Evolutionary conservation across 53 echinoderm and acorn worm genomes (phyloP).

Genomic region (Hippasteria phrygiana): DNA sequence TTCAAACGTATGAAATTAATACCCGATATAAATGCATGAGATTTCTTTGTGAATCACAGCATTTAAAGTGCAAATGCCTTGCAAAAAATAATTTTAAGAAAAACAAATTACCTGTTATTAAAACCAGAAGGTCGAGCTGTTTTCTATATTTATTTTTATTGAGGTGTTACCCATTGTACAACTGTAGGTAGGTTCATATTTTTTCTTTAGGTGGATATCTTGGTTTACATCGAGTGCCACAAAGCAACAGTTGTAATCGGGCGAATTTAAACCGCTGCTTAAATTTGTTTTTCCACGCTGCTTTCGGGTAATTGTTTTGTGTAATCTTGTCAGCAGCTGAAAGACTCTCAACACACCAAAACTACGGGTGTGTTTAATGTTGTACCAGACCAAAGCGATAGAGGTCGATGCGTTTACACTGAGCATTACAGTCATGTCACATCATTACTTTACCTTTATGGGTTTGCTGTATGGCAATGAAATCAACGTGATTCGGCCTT

Average conservation of each 20-base stretch:
- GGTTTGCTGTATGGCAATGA: background rate
- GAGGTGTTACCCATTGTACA: background rate
- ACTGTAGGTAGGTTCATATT: background rate
- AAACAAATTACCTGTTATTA: no score
- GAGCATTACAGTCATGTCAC: background rate
- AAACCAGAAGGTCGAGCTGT: no score
- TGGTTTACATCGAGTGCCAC: background rate
- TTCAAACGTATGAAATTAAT: no score
- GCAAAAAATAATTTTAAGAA: no score
- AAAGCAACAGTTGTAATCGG: background rate
- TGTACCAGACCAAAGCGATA: background rate
- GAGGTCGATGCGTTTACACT: background rate
- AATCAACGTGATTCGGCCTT: background rate
- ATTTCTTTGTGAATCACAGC: no score
- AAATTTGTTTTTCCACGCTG: conserved; percentile 8
- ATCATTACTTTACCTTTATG: conserved; percentile 16
- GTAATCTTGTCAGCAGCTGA: background rate
- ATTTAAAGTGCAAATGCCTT: no score
- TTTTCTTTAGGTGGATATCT: background rate
- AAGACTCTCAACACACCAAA: background rate
- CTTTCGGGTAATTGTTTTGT: background rate
- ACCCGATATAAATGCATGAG: no score
- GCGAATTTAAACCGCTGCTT: background rate
- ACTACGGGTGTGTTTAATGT: background rate
- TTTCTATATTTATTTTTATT: no score